Evolutionary conservation across 2,113 vertebrate genomes (phyloP).

Genomic region (Galbula dea): DNA sequence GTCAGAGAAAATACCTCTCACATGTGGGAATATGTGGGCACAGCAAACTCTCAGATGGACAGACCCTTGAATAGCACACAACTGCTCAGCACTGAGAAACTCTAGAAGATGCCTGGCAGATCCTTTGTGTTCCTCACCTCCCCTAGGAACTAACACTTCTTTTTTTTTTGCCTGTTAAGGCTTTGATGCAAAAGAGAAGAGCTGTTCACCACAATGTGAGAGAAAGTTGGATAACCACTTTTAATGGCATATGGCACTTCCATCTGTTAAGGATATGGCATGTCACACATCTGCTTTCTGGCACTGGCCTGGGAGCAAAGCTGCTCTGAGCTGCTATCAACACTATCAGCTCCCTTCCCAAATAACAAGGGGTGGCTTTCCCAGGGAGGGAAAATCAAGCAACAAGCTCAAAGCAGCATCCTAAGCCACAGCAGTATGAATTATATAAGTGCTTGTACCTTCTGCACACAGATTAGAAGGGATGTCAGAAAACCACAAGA

Average conservation of each 20-base stretch:
- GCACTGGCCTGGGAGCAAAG: not conserved
- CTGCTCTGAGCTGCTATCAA: not conserved
- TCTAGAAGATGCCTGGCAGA: not conserved
- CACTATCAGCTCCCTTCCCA: not conserved
- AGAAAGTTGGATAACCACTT: not conserved
- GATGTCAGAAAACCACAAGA: not conserved
- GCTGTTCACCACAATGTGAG: not conserved
- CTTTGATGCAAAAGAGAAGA: not conserved
- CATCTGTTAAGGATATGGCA: slow-evolving; percentile 12
- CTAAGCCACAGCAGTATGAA: not conserved
- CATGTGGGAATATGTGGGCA: rapidly evolving
- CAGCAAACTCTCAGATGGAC: not conserved
- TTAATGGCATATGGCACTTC: not conserved
- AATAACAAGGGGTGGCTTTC: not conserved
- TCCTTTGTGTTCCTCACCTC: not conserved
- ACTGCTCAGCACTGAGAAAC: not conserved
- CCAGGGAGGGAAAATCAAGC: not conserved
- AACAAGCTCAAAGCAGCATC: not conserved
- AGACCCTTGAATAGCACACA: not conserved
- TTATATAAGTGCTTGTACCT: not conserved
- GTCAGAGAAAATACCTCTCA: not conserved
- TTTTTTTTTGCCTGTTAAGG: not conserved
- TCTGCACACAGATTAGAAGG: not conserved
- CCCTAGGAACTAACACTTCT: not conserved
- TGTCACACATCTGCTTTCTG: not conserved